A percentile compares a stretch with the other conserved stretches of the same genome.
Evolutionary conservation across 1,140 invertebrate species (phyloP).

Genomic region (Drosophila athabasca): DNA sequence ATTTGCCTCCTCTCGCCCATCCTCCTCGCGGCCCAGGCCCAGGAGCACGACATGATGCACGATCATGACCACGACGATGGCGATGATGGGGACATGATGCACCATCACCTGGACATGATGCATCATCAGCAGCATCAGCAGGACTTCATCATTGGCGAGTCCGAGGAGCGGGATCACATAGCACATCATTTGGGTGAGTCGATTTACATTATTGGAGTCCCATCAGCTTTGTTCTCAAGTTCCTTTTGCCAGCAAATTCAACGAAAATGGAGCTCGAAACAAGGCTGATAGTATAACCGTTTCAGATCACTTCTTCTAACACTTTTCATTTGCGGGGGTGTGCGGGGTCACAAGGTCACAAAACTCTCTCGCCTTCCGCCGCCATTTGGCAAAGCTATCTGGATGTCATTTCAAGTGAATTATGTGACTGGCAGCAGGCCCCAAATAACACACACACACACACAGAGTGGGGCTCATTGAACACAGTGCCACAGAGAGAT

Average conservation of each 20-base stretch:
- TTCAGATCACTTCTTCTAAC: background rate
- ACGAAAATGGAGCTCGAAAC: too few species aligned
- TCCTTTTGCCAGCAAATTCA: too few species aligned
- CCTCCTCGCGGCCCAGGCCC: conserved; percentile 13
- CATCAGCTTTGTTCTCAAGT: too few species aligned
- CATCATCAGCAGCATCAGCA: conserved; percentile 63
- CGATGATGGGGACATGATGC: conserved; percentile 20
- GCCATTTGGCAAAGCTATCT: conserved; percentile 20
- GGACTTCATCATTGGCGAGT: conserved; percentile 72
- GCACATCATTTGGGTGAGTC: conserved; percentile 78
- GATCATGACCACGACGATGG: conserved; percentile 50
- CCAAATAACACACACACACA: conserved; percentile 37
- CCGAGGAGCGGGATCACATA: conserved; percentile 77
- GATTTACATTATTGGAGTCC: too few species aligned
- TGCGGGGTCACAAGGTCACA: conserved; percentile 64
- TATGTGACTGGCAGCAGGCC: conserved; percentile 67
- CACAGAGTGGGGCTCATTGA: conserved; percentile 64
- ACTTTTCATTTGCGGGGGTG: conserved; percentile 30
- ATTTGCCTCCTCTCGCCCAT: conserved; percentile 39
- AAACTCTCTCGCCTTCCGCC: conserved; percentile 52
- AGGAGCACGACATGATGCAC: conserved; percentile 53
- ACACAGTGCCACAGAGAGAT: conserved; percentile 19
- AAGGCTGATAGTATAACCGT: too few species aligned
- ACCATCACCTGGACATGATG: conserved; percentile 54
- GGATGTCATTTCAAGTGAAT: conserved; percentile 72